Percentiles rank a stretch among this genome's conserved stretches.
Conservation (phyloP, 2,888 invertebrate genomes). For the Drosophila vallismaia region DNA sequence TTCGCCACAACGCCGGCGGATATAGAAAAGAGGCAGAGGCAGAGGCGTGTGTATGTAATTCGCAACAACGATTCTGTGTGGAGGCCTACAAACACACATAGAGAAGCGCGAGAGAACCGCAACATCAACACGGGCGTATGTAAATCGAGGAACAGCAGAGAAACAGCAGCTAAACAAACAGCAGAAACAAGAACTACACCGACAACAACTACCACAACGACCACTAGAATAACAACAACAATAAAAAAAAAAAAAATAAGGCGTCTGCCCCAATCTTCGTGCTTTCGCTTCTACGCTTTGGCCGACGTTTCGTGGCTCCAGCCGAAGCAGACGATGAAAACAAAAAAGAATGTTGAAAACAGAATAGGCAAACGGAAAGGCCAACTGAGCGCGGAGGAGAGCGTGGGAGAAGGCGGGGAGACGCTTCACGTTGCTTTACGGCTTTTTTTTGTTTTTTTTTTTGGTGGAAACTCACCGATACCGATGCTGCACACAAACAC, state of each 20-base stretch:
- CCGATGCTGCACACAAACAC: slow-evolving; percentile 34
- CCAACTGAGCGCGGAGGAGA: slow-evolving; percentile 5
- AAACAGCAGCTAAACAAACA: slow-evolving; percentile 72
- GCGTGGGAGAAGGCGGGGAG: slow-evolving; percentile 5
- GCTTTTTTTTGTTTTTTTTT: slow-evolving; percentile 1
- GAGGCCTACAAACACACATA: slow-evolving; percentile 69
- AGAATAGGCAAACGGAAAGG: slow-evolving; percentile 47
- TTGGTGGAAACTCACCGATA: slow-evolving; percentile 35
- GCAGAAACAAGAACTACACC: slow-evolving; percentile 45
- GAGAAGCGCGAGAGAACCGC: slow-evolving; percentile 40
- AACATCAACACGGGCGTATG: slow-evolving; percentile 14
- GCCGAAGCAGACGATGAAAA: slow-evolving; percentile 71
- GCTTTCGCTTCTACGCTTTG: slow-evolving; percentile 53
- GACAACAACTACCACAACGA: slow-evolving; percentile 12
- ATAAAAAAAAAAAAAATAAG: slow-evolving; percentile 9
- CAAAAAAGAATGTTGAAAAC: slow-evolving; percentile 69
- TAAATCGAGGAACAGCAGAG: slow-evolving; percentile 44
- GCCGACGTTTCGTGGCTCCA: slow-evolving; percentile 32
- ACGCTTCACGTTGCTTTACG: slow-evolving; percentile 9
- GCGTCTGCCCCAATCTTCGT: slow-evolving; percentile 63
- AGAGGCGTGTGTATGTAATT: neutral
- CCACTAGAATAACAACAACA: slow-evolving; percentile 22
- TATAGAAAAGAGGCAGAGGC: neutral
- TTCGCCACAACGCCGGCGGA: neutral
- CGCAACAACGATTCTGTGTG: slow-evolving; percentile 42